A percentile compares a stretch with the other conserved stretches of the same genome.
Conservation (phyloP, 2,113 vertebrate genomes). For the Formicarius rufipectus region DNA sequence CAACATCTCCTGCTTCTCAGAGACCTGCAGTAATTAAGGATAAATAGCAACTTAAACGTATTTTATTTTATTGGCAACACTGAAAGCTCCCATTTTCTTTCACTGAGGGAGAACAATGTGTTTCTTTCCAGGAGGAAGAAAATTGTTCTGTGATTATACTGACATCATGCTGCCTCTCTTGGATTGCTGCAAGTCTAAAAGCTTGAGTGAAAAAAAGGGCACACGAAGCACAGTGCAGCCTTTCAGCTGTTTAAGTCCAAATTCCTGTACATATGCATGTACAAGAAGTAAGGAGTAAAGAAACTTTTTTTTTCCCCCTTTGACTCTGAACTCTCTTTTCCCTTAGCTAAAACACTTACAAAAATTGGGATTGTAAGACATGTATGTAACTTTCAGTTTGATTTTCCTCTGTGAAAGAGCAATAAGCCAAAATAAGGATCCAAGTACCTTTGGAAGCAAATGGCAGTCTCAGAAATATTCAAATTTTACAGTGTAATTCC, state of each 20-base stretch:
- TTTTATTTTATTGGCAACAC: slow-evolving; percentile 17
- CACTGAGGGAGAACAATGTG: slow-evolving; percentile 1
- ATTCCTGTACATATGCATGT: not conserved
- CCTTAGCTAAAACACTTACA: not conserved
- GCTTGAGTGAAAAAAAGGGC: not conserved
- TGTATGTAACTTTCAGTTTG: not conserved
- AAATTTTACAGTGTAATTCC: not conserved
- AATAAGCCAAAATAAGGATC: not conserved
- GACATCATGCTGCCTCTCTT: slow-evolving; percentile 24
- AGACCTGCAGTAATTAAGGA: slow-evolving; percentile 30
- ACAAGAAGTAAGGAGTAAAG: not conserved
- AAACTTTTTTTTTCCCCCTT: not conserved
- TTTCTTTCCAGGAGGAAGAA: slow-evolving; percentile 49
- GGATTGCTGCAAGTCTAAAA: not conserved
- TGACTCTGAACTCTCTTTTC: not conserved
- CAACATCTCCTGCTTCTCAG: not conserved
- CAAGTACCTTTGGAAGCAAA: not conserved
- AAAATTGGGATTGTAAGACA: not conserved
- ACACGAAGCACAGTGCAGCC: not conserved
- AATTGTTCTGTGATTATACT: slow-evolving; percentile 56
- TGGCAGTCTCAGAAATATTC: not conserved
- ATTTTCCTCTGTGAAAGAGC: not conserved
- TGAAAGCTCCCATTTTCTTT: slow-evolving; percentile 54
- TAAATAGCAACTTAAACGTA: slow-evolving; percentile 17
- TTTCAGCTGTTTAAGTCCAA: slow-evolving; percentile 6